Conservation (phyloP, 2,113 vertebrate species). For the Mus musculus region DNA sequence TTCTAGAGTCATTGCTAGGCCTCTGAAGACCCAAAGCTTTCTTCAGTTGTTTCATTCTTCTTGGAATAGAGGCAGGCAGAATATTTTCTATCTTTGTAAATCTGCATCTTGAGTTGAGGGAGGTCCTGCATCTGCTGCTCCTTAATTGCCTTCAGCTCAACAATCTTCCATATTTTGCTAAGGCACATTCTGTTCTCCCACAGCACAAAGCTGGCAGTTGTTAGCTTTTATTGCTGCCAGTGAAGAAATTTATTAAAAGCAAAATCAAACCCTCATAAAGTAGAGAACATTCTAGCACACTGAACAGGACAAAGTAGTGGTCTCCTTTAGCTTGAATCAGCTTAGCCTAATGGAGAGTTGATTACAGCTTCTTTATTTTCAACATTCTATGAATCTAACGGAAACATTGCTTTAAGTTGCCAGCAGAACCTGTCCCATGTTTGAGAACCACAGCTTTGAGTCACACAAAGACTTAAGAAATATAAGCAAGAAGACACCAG, state of each 20-base stretch:
- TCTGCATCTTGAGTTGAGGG: background rate
- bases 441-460: conserved; percentile 25
- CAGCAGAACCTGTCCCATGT: background rate
- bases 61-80: background rate
- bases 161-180: background rate
- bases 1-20: background rate
- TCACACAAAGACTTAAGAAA: background rate
- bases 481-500: background rate
- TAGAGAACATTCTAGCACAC: conserved; percentile 19
- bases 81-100: background rate
- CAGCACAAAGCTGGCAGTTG: background rate
- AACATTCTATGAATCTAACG: background rate
- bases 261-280: conserved; percentile 13
- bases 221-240: conserved; percentile 21
- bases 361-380: conserved; percentile 14
- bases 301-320: background rate
- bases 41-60: background rate
- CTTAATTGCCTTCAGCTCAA: background rate
- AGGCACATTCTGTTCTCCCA: background rate
- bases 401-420: background rate
- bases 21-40: background rate
- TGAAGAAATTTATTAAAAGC: background rate
- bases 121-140: background rate
- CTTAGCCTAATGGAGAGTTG: conserved; percentile 12
- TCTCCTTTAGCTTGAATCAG: conserved; percentile 36